These are phyloP conservation scores for Platycheirus albimanus DNA, from an alignment of 2,888 invertebrate genomes.

Conservation along the genomic window DNA sequence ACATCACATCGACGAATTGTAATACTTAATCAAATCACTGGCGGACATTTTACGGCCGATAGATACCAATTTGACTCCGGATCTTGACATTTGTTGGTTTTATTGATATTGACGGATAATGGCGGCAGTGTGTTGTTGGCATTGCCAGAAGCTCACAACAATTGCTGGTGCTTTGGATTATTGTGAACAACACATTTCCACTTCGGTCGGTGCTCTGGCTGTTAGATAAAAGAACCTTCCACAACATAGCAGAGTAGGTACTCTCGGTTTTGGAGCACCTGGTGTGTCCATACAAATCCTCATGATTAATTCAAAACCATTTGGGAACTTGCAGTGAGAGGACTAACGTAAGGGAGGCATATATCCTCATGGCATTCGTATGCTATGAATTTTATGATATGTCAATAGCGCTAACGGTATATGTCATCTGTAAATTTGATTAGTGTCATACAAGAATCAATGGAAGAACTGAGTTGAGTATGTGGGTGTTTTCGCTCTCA, in stretches of 20 bases:
- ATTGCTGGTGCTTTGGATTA: constrained; percentile 17
- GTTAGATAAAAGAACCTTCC: neutral
- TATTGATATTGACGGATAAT: constrained; percentile 67
- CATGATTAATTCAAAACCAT: constrained; percentile 66
- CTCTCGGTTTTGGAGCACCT: constrained; percentile 33
- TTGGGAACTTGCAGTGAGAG: constrained; percentile 6
- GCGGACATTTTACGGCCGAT: constrained; percentile 69
- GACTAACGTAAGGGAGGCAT: neutral
- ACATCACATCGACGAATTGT: constrained; percentile 70
- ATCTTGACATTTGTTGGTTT: constrained; percentile 58
- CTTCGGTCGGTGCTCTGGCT: neutral
- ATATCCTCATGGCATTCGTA: neutral
- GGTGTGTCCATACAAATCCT: constrained; percentile 45
- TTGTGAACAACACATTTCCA: constrained; percentile 39
- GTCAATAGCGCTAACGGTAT: constrained; percentile 61
- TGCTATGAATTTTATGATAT: constrained; percentile 63
- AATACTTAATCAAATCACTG: constrained; percentile 73
- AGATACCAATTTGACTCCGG: constrained; percentile 59
- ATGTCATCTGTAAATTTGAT: constrained; percentile 70
- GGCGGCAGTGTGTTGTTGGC: constrained; percentile 10
- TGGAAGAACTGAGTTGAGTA: no score
- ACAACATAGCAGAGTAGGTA: neutral
- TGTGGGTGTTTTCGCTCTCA: constrained; percentile 4
- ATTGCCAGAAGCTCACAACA: constrained; percentile 17
- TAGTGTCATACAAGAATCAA: no score